Evolutionary conservation across 2,797 vertebrate genomes (phyloP), one percentile per base, ranked within the genome.

Genomic region (Amazona ochrocephala): DNA sequence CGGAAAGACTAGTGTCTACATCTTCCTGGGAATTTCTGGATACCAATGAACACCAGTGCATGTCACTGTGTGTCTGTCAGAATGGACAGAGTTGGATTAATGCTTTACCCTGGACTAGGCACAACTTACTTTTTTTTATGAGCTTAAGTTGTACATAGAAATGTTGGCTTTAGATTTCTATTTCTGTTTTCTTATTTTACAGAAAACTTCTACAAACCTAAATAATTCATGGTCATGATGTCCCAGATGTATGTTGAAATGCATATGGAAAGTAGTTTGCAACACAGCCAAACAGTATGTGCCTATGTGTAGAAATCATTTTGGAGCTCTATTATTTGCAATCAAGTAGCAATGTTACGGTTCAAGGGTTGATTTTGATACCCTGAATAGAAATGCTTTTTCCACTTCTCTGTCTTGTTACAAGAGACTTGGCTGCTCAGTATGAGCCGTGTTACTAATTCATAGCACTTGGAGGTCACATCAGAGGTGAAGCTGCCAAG

Each of bases 241-340:
- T 51, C 67, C 51, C 67, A 93, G 62, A 44, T 70, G 54, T 47
- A 60, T 16, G 29, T 4, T 76, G 88, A 82, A 88, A 87, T 0
- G 2, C 21, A 17, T 11, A 32, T 0, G 2, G 67, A 84, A 87
- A 70, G 54, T 0, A 45, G 44, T 21, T 27, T 73, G 39, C 79
- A 50, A 66, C 56, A 73, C 34, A 90, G 24, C 27, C 80, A 75
- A 78, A 45, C 13, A 56, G 9, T 7, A 51, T 5, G 11, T 34
- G 92, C 60, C 77, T 44, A 26, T 4, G 23, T 14, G 32, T 32
- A 94, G 81, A 72, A 90, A 90, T 73, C 5, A 47, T 47, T 90
- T 68, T 92, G 75, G 78, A 87, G 56, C 64, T 90, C 77, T 61
- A 48, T 83, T 94, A 90, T 84, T 90, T 89, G 93, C 93, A 71